Conservation (phyloP, 2,113 vertebrate species). For the Chamaetylas fuelleborni region DNA sequence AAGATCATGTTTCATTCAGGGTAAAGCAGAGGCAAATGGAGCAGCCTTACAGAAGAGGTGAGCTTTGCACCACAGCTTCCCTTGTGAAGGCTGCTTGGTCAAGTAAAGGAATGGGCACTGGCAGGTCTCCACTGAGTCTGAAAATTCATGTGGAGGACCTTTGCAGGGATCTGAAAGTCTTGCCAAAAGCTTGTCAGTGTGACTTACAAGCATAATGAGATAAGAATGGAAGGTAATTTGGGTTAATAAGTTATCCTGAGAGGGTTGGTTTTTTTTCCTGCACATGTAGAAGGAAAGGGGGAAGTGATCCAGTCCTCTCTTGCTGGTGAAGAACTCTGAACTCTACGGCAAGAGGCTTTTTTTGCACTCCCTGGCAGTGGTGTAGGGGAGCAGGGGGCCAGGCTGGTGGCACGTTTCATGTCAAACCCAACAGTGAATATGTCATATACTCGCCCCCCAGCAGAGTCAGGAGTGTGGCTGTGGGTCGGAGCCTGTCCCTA, state of each 20-base stretch:
- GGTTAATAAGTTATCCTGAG: constrained; percentile 37
- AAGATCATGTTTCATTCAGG: neutral
- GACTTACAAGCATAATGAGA: neutral
- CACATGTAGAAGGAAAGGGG: neutral
- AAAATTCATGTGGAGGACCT: neutral
- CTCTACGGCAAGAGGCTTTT: neutral
- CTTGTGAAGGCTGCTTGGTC: neutral
- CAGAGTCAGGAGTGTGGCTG: fast-evolving
- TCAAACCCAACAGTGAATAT: neutral
- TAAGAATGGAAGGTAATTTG: neutral
- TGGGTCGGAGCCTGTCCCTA: neutral
- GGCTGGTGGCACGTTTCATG: fast-evolving
- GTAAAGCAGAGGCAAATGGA: neutral
- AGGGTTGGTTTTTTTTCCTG: neutral
- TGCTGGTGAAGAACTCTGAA: neutral
- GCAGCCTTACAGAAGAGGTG: neutral
- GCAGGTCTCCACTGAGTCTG: neutral
- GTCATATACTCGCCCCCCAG: neutral
- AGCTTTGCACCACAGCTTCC: neutral
- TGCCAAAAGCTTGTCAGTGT: neutral
- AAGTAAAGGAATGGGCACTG: neutral
- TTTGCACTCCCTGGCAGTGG: fast-evolving
- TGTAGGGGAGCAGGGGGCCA: neutral
- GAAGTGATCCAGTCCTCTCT: neutral
- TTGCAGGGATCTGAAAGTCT: neutral